Evolutionary conservation across 2,888 invertebrate species (phyloP), one percentile per base, ranked within the genome.

Genomic region (Euphydryas editha): DNA sequence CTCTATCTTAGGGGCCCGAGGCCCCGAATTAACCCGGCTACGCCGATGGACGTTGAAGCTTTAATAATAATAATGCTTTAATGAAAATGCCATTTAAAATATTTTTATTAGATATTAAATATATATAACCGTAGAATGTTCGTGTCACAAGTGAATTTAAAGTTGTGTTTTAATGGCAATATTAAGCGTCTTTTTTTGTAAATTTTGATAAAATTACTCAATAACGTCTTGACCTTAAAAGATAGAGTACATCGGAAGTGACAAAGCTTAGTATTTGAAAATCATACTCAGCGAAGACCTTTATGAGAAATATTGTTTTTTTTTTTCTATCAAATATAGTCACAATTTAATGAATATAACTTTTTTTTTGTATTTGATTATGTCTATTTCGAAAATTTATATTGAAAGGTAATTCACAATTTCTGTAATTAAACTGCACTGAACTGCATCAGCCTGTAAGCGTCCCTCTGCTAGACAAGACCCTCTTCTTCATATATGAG

Each of bases 11-110:
- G 15, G 39, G 39, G 39, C 39, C 39, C 2, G 30, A 30, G 30
- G 30, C 15, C 15, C 15, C 15, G 11, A 13, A 11, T 39, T 8
- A 36, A 36, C 36, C 39, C 42, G 42, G 42, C 42, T 44, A 44
- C 42, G 42, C n/a, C 42, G n/a, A 44, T 44, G 42, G 36, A 17
- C 54, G 54, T 51, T 51, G 21, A 17, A 54, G 54, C 54, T 54
- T 54, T 54, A 54, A 54, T 30, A 54, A 54, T 30, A 54, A 2
- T n/a, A 10, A 54, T 54, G 54, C 54, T 54, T 54, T 54, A 54
- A 54, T 54, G 17, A 36, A n/a, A 36, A 54, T 54, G 54, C 54
- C 54, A 54, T 54, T 54, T 54, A 54, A 54, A 36, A 30, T 30
- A 17, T 54, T 54, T 54, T 54, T 54, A 54, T 36, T 54, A 54